Percentiles rank a stretch among this genome's conserved stretches.
phyloP scores from a whole-genome alignment of 2,888 invertebrate genomes.

The Elegia similella region DNA sequence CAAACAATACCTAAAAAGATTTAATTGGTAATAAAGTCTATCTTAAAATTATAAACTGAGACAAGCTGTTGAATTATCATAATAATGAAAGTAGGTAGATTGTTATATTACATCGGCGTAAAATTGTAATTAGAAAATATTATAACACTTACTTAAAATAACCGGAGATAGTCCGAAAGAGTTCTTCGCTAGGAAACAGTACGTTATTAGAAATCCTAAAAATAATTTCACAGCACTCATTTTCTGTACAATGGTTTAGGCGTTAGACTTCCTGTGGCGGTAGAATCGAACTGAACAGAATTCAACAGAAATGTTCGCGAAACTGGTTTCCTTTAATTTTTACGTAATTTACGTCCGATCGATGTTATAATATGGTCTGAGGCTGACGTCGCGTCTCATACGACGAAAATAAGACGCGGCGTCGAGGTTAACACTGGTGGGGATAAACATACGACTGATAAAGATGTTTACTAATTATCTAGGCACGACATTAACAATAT shows the following conservation, averaged over 20 bases:
- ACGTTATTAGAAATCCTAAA: conserved; percentile 49
- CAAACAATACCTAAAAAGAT: no score
- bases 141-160: conserved; percentile 65
- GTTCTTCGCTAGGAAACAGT: conserved; percentile 53
- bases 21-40: no score
- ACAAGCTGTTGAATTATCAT: no score
- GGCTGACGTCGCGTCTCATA: conserved; percentile 38
- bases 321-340: conserved; percentile 29
- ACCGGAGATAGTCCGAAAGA: conserved; percentile 69
- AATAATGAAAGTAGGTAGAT: no score
- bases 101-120: no score
- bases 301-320: conserved; percentile 20
- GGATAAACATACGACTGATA: conserved; percentile 40
- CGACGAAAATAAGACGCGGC: conserved; percentile 27
- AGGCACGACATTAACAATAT: neutral
- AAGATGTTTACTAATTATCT: conserved; percentile 26
- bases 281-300: conserved; percentile 2
- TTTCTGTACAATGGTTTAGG: conserved; percentile 25
- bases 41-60: no score
- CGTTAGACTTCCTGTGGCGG: neutral
- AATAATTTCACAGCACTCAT: conserved; percentile 50
- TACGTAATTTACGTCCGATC: conserved; percentile 30
- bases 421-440: conserved; percentile 31
- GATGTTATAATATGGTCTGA: conserved; percentile 19
- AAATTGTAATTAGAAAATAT: conserved; percentile 16